Evolutionary conservation across 2,797 vertebrate genomes (phyloP), one percentile per base, ranked within the genome.

Genomic region (Epinephelus coioides): DNA sequence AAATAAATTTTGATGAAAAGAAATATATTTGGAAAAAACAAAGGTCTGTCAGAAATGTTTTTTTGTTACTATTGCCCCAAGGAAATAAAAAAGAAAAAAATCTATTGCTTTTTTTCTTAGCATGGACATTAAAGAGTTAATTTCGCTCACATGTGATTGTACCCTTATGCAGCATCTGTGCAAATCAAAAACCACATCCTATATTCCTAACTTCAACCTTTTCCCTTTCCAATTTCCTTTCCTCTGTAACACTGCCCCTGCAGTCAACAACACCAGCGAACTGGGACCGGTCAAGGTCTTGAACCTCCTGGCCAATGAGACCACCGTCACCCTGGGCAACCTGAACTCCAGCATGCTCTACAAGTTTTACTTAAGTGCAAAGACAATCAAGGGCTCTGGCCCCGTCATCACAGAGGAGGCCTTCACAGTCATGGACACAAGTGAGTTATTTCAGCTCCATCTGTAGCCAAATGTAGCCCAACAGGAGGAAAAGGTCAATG

Each of bases 301-400:
- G 88, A 94, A 78, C 81, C 93, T 99, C 79, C 92, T 87, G 18
- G 93, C 97, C 83, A 99, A 99, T 0, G 96, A 97, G 91, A 97
- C 97, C 79, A 96, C 87, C 72, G 76, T 94, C 86, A 96, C 95
- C 78, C 88, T 99, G 92, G 93, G 93, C 82, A 96, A 95, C 87
- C 95, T 99, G 78, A 97, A 97, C 89, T 95, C 97, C 89, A 98
- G 96, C 88, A 97, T 97, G 59, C 96, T 97, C 54, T 99, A 99
- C 92, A 99, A 97, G 91, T 97, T 99, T 89, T 97, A 97, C 88
- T 93, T 99, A 61, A 96, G 92, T 0, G 98, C 98, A 71, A 95
- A 94, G 87, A 99, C 98, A 49, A 89, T 96, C 69, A 96, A 96
- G 83, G 98, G 98, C 86, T 91, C 96, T 0, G 98, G 98, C 60